Conservation (phyloP, 2,113 vertebrate genomes). For the Ochotona curzoniae region DNA sequence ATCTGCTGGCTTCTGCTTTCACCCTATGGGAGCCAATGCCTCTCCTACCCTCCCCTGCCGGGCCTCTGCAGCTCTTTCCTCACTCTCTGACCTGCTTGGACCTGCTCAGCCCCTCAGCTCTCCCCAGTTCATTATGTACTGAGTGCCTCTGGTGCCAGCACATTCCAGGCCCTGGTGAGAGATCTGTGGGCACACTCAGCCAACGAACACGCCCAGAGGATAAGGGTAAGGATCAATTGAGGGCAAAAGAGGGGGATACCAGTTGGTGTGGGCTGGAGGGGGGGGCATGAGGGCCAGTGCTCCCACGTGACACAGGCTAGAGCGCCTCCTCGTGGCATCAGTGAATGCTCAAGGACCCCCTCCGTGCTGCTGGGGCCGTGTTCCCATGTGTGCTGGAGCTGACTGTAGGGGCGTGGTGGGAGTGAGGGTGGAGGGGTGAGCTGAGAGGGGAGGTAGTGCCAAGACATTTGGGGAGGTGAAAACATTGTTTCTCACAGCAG, state of each 20-base stretch:
- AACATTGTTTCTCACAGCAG: too few relatives aligned
- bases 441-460: too few relatives aligned
- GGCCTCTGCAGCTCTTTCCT: neutral
- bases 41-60: neutral
- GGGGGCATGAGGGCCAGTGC: too few relatives aligned
- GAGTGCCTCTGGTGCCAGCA: neutral
- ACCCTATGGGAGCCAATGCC: neutral
- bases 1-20: neutral
- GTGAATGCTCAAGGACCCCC: too few relatives aligned
- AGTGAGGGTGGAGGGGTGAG: too few relatives aligned
- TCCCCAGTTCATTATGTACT: neutral
- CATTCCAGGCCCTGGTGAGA: neutral
- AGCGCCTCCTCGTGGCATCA: too few relatives aligned
- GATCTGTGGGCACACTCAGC: rapidly evolving
- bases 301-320: too few relatives aligned
- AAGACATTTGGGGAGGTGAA: too few relatives aligned
- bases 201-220: neutral
- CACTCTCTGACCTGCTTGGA: neutral
- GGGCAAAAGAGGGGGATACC: neutral
- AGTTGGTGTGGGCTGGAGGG: rapidly evolving
- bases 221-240: too few relatives aligned
- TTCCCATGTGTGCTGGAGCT: too few relatives aligned
- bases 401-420: too few relatives aligned
- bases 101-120: neutral
- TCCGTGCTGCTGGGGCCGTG: too few relatives aligned